Conservation (phyloP, 1,140 invertebrate species). For the Drosophila navojoa region DNA sequence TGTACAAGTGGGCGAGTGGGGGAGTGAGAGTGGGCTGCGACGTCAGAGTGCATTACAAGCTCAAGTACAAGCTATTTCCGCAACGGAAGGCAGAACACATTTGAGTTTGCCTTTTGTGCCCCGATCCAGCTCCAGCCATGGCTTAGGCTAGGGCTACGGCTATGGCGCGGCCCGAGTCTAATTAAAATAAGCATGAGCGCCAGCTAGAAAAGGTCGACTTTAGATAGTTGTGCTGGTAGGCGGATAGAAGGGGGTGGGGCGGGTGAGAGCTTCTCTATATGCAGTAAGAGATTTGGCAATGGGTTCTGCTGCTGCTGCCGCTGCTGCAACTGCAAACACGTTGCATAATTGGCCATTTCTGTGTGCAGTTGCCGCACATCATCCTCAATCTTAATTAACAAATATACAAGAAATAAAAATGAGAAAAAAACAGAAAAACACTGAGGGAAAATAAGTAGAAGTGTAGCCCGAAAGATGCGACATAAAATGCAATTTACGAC, state of each 20-base stretch:
- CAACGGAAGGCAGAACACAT: constrained; percentile 67
- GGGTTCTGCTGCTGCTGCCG: neutral
- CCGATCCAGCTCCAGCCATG: constrained; percentile 14
- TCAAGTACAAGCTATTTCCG: constrained; percentile 78
- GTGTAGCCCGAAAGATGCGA: constrained; percentile 57
- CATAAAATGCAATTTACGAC: constrained; percentile 82
- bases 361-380: constrained; percentile 79
- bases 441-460: constrained; percentile 20
- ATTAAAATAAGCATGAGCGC: constrained; percentile 53
- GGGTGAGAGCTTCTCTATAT: constrained; percentile 10
- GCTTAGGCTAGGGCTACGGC: neutral
- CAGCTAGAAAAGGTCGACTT: constrained; percentile 38
- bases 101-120: constrained; percentile 52
- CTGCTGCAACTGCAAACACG: constrained; percentile 62
- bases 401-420: constrained; percentile 77
- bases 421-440: too few species aligned
- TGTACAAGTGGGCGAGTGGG: neutral
- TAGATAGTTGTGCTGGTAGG: constrained; percentile 22
- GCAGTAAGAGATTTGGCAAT: constrained; percentile 24
- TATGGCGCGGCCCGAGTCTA: constrained; percentile 30
- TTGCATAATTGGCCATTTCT: constrained; percentile 81
- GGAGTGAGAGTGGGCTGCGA: constrained; percentile 13
- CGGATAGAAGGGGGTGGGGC: too few species aligned
- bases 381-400: constrained; percentile 81
- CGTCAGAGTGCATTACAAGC: constrained; percentile 40